Evolutionary conservation across 2,113 vertebrate species (phyloP), one percentile per base, ranked within the genome.

Genomic region (Caloenas nicobarica): DNA sequence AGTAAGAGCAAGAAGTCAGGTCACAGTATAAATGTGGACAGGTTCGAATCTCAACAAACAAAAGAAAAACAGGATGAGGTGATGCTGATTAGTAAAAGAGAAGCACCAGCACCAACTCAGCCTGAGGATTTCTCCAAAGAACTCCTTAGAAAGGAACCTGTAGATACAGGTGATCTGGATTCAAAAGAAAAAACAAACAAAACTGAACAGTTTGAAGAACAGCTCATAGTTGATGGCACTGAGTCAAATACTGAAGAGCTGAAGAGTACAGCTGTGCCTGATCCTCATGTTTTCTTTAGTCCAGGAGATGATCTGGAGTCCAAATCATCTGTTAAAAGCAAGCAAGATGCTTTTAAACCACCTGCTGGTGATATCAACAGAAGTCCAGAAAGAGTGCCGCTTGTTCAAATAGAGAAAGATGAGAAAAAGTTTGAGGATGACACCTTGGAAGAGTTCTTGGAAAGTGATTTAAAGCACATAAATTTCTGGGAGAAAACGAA

Each of bases 11-110:
- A 98, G 88, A 95, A 56, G 13, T 96, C 16, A 0, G 26, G 28
- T 56, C 79, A 94, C 11, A 60, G 88, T 79, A 28, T 79, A 19
- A 95, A 58, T 72, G 92, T 92, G 15, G 94, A 97, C 71, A 97
- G 86, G 25, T 96, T 94, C 2, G 80, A 98, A 15, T 94, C 95
- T 42, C 95, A 98, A 13, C 98, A 98, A 17, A 95, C 93, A 5
- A 64, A 87, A 68, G 94, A 97, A 31, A 88, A 96, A 3, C 87
- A 91, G 5, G 76, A 91, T 19, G 46, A 89, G 4, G 68, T 94
- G 51, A 33, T 61, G 25, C 70, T 96, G 77, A 51, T 95, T 16
- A 91, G 64, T 74, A 96, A 95, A 72, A 91, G 71, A 90, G 82
- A 86, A 31, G 54, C 51, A 71, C 29, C 51, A 57, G 57, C 83